phyloP scores from a whole-genome alignment of 1,140 invertebrate species.

The Amyelois transitella region DNA sequence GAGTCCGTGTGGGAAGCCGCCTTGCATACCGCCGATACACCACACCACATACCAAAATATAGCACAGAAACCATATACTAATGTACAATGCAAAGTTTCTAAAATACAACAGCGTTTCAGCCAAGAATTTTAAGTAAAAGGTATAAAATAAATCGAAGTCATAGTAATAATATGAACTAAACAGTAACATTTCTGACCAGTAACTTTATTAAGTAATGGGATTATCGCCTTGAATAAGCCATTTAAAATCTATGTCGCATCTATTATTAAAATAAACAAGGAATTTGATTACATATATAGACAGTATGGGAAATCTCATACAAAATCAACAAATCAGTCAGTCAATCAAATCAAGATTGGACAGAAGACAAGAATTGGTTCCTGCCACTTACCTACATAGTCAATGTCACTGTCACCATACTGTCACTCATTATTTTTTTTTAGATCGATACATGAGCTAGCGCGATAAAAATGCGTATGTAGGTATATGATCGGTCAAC shows the following conservation, averaged over 20 bases:
- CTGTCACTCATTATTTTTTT: background rate
- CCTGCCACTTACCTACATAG: too few relatives aligned
- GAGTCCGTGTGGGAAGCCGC: constrained; percentile 47
- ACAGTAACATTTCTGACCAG: constrained; percentile 65
- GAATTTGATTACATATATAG: too few relatives aligned
- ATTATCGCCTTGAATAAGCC: background rate
- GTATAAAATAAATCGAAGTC: constrained; percentile 47
- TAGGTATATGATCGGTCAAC: too few relatives aligned
- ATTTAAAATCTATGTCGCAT: background rate
- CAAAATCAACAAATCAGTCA: too few relatives aligned
- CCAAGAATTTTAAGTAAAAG: constrained; percentile 52
- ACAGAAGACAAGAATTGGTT: too few relatives aligned
- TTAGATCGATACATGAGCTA: too few relatives aligned
- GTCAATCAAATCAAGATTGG: too few relatives aligned
- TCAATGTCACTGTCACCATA: background rate
- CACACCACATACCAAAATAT: constrained; percentile 57
- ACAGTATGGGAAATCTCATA: background rate
- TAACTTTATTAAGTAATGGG: constrained; percentile 9
- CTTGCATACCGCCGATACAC: constrained; percentile 64
- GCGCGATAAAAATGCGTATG: too few relatives aligned
- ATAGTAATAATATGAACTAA: constrained; percentile 29
- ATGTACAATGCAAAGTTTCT: constrained; percentile 61
- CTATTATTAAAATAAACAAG: too few relatives aligned
- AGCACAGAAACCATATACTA: constrained; percentile 55
- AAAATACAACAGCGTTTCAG: constrained; percentile 54